Evolutionary conservation across 2,113 vertebrate species (phyloP).

Genomic region (Falcunculus frontatus): DNA sequence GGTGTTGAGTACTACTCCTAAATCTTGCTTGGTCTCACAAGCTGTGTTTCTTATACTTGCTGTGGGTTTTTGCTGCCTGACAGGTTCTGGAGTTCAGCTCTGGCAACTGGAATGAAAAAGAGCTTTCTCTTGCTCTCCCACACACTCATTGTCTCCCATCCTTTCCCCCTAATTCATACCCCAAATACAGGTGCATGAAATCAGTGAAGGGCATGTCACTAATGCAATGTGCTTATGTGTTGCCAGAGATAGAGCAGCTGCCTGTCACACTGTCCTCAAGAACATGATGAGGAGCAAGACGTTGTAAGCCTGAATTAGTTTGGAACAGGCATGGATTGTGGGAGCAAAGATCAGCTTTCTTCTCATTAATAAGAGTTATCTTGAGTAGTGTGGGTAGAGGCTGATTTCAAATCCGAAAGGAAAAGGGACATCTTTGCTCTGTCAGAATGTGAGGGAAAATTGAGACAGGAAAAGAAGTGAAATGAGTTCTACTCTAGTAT

Average conservation of each 20-base stretch:
- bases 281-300: neutral
- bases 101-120: neutral
- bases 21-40: neutral
- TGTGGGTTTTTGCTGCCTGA: conserved; percentile 27
- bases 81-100: neutral
- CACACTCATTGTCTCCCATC: rapidly evolving
- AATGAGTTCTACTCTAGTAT: neutral
- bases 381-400: neutral
- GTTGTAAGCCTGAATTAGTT: neutral
- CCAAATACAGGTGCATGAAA: neutral
- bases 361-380: neutral
- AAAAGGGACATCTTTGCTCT: neutral
- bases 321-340: neutral
- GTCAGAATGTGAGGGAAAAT: neutral
- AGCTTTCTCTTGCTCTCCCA: neutral
- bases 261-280: neutral
- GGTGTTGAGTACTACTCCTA: neutral
- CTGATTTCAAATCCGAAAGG: neutral
- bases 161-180: neutral
- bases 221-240: rapidly evolving
- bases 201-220: neutral
- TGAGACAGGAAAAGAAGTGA: neutral
- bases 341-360: neutral
- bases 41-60: neutral
- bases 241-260: neutral